A percentile compares a stretch with the other conserved stretches of the same genome.
phyloP scores from a whole-genome alignment of 2,113 vertebrate species.

The Rhabdornis inornatus region DNA sequence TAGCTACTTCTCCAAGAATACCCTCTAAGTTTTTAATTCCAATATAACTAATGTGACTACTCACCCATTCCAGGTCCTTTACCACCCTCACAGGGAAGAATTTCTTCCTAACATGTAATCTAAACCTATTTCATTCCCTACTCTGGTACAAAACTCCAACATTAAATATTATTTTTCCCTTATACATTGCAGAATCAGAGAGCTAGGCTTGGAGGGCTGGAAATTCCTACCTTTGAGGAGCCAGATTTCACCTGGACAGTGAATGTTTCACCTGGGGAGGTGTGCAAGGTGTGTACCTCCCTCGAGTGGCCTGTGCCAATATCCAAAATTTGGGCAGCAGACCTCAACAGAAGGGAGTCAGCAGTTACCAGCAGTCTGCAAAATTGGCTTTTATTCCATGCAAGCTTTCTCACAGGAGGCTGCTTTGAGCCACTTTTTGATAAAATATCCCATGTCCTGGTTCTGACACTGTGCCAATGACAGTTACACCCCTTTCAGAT shows the following conservation, averaged over 20 bases:
- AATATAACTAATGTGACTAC: neutral
- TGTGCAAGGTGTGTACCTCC: too few relatives aligned
- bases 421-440: neutral
- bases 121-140: neutral
- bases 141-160: fast-evolving
- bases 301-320: neutral
- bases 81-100: neutral
- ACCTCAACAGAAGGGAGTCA: fast-evolving
- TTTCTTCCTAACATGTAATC: neutral
- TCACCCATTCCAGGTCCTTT: neutral
- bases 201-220: neutral
- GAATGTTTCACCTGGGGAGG: fast-evolving
- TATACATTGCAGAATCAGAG: neutral
- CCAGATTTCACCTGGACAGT: neutral
- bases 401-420: neutral
- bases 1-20: neutral
- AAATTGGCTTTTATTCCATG: fast-evolving
- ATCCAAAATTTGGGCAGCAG: fast-evolving
- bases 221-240: neutral
- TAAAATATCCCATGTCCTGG: neutral
- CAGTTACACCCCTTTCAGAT: neutral
- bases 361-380: neutral
- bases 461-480: neutral
- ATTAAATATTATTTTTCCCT: neutral
- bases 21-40: neutral